phyloP scores from a whole-genome alignment of 2,797 vertebrate species.

The Macropodus opercularis region DNA sequence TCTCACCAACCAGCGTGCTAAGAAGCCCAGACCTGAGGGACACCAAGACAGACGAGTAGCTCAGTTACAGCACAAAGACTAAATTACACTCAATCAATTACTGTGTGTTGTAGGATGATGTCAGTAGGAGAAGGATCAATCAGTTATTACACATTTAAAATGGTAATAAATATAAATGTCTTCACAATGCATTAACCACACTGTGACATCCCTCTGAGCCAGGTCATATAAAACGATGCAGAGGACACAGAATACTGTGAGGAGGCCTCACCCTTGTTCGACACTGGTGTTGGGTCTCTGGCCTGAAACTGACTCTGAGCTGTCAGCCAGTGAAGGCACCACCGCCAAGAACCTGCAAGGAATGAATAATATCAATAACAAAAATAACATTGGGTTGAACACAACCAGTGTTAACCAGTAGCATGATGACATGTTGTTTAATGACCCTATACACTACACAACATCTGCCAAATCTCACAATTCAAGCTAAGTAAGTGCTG shows the following conservation, averaged over 20 bases:
- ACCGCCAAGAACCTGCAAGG: slow-evolving; percentile 92
- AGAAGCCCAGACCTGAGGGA: slow-evolving; percentile 91
- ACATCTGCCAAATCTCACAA: too few species aligned
- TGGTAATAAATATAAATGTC: too few species aligned
- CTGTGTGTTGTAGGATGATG: background rate
- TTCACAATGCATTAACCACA: background rate
- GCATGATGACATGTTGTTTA: too few species aligned
- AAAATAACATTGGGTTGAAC: too few species aligned
- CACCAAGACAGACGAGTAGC: background rate
- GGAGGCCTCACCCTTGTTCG: slow-evolving; percentile 89
- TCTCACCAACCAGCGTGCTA: slow-evolving; percentile 96
- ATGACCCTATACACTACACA: too few species aligned
- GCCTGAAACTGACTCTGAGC: slow-evolving; percentile 97
- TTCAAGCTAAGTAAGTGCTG: background rate
- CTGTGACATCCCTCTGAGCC: background rate
- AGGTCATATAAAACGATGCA: background rate
- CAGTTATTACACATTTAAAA: too few species aligned
- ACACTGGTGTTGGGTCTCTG: slow-evolving; percentile 98
- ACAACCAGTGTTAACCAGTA: too few species aligned
- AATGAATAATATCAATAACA: background rate
- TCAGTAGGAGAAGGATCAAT: too few species aligned
- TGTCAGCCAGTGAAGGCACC: slow-evolving; percentile 96
- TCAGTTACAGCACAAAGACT: background rate
- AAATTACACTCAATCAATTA: background rate
- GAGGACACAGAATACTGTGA: background rate